These are phyloP conservation scores for Neocrepidodera transversa DNA, from an alignment of 2,888 invertebrate genomes.

Conservation along the genomic window DNA sequence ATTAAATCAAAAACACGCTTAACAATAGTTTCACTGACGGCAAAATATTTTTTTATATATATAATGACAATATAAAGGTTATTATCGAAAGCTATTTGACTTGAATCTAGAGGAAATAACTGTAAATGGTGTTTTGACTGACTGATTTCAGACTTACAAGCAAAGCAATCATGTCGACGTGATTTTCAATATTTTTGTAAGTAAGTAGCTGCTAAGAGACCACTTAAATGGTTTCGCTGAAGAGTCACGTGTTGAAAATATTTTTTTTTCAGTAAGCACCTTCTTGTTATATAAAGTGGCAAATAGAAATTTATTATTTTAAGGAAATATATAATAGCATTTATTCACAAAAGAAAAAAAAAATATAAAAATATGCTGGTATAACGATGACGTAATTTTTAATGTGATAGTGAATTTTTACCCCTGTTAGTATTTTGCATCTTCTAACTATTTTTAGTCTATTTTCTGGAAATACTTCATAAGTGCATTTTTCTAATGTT, in stretches of 20 bases:
- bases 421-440: too few relatives aligned
- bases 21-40: conserved; percentile 5
- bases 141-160: conserved; percentile 14
- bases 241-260: conserved; percentile 5
- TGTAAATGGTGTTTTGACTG: conserved; percentile 15
- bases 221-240: conserved; percentile 12
- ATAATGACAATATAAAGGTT: not conserved
- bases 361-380: too few relatives aligned
- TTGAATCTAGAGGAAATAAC: conserved; percentile 6
- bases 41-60: conserved; percentile 6
- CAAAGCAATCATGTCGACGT: conserved; percentile 13
- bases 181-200: conserved; percentile 5
- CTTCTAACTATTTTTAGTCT: too few relatives aligned
- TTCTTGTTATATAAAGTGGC: not conserved
- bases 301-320: not conserved
- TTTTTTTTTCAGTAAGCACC: not conserved
- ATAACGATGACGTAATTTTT: too few relatives aligned
- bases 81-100: conserved; percentile 10
- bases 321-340: too few relatives aligned
- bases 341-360: too few relatives aligned
- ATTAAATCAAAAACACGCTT: conserved; percentile 2
- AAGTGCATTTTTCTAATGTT: too few relatives aligned
- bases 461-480: too few relatives aligned
- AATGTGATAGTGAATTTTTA: too few relatives aligned
- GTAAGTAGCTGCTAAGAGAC: conserved; percentile 7